phyloP scores from a whole-genome alignment of 2,113 vertebrate species.

The Lichenostomus cassidix region DNA sequence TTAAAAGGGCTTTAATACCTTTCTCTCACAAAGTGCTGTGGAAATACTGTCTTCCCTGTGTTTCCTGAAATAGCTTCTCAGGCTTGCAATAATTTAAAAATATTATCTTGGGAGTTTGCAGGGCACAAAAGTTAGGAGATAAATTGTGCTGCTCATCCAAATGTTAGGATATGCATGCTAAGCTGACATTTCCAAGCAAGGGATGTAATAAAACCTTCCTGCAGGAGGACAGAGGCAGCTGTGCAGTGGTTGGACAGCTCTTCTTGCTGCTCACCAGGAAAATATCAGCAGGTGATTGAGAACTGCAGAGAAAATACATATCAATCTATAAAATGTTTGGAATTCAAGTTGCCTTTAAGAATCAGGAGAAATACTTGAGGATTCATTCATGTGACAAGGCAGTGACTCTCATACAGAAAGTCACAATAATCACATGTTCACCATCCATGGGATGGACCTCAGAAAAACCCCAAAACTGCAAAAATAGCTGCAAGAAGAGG shows the following conservation, averaged over 20 bases:
- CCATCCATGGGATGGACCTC: too few species aligned
- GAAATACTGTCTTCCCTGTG: neutral
- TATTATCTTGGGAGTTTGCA: slow-evolving; percentile 3
- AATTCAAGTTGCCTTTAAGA: neutral
- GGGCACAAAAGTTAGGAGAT: neutral
- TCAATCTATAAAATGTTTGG: neutral
- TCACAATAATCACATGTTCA: neutral
- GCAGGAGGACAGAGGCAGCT: neutral
- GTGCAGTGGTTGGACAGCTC: neutral
- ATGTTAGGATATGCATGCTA: neutral
- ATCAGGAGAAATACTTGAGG: neutral
- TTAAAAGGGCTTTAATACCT: neutral
- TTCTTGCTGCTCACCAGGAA: neutral
- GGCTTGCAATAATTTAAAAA: slow-evolving; percentile 38
- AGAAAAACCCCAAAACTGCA: fast-evolving
- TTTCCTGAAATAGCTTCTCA: neutral
- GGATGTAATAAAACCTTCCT: slow-evolving; percentile 15
- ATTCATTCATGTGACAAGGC: neutral
- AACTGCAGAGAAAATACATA: neutral
- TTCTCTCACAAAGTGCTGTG: neutral
- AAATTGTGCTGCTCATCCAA: neutral
- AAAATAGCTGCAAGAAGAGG: neutral
- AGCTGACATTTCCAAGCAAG: slow-evolving; percentile 31
- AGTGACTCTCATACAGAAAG: neutral
- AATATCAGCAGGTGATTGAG: neutral